Percentiles rank a stretch among this genome's conserved stretches.
Conservation (phyloP, 2,888 invertebrate genomes). For the Phaonia tiefii region DNA sequence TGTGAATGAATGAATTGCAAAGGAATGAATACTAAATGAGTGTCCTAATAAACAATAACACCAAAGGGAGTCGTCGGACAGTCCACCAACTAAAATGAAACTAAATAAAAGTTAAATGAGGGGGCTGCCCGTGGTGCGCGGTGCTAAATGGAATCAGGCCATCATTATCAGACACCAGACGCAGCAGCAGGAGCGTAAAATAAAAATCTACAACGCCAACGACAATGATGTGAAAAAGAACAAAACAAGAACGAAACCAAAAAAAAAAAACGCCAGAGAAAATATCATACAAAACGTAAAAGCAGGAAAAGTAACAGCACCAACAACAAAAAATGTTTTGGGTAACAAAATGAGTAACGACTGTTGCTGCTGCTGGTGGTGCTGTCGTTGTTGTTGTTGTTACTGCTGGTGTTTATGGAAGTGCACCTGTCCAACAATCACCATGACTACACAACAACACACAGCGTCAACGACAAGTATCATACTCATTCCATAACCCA, state of each 20-base stretch:
- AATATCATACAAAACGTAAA: background rate
- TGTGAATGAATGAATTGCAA: constrained; percentile 19
- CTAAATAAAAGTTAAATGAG: constrained; percentile 63
- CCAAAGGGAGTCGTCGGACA: constrained; percentile 63
- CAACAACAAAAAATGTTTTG: constrained; percentile 41
- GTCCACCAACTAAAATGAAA: constrained; percentile 51
- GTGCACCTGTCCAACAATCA: constrained; percentile 77
- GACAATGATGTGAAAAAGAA: constrained; percentile 5
- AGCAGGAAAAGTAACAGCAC: background rate
- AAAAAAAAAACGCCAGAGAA: background rate
- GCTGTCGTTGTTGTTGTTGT: constrained; percentile 47
- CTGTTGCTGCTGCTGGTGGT: constrained; percentile 46
- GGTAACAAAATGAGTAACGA: constrained; percentile 51
- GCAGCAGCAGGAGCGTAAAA: constrained; percentile 6
- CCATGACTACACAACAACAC: constrained; percentile 72
- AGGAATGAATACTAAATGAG: constrained; percentile 59
- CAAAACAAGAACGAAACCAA: background rate
- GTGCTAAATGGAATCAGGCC: background rate
- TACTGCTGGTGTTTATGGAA: constrained; percentile 40
- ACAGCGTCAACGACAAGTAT: background rate
- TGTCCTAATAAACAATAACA: constrained; percentile 64
- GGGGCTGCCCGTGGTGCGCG: constrained; percentile 63
- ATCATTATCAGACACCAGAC: background rate
- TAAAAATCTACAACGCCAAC: constrained; percentile 39
- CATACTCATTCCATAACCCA: too few species aligned